Percentiles rank a stretch among this genome's conserved stretches.
These are phyloP conservation scores for Muscidifurax raptorellus DNA, from an alignment of 1,140 invertebrate species.

Conservation along the genomic window DNA sequence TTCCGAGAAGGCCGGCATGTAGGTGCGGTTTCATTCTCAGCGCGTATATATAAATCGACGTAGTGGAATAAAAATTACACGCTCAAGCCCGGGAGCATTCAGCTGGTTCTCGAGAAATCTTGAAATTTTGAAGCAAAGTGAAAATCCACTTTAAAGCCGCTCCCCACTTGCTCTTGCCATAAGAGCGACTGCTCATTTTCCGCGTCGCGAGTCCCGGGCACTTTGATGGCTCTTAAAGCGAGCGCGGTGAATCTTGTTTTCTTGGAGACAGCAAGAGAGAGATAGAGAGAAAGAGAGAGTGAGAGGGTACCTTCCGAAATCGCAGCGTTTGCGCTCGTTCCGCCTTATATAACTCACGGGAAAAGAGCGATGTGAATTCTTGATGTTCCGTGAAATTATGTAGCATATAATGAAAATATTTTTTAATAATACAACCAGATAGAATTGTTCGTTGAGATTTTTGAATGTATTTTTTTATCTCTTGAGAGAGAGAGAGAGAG, in stretches of 20 bases:
- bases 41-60: too few relatives aligned
- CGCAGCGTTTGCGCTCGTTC: background rate
- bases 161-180: background rate
- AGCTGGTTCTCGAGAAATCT: background rate
- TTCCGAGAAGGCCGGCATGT: too few relatives aligned
- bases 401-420: background rate
- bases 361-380: background rate
- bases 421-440: background rate
- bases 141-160: slow-evolving; percentile 8
- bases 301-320: background rate
- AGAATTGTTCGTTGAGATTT: too few relatives aligned
- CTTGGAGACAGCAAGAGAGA: background rate
- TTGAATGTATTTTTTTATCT: too few relatives aligned
- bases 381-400: background rate
- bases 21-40: too few relatives aligned
- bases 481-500: too few relatives aligned
- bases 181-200: slow-evolving; percentile 41
- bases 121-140: slow-evolving; percentile 30
- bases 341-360: background rate
- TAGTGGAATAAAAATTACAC: background rate
- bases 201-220: slow-evolving; percentile 29
- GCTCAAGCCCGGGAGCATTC: background rate
- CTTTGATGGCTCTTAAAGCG: slow-evolving; percentile 44
- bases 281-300: background rate
- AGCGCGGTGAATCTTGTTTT: slow-evolving; percentile 43